Percentiles rank a stretch among this genome's conserved stretches.
Evolutionary conservation across 2,888 invertebrate genomes (phyloP).

Genomic region (Molorchus minor): DNA sequence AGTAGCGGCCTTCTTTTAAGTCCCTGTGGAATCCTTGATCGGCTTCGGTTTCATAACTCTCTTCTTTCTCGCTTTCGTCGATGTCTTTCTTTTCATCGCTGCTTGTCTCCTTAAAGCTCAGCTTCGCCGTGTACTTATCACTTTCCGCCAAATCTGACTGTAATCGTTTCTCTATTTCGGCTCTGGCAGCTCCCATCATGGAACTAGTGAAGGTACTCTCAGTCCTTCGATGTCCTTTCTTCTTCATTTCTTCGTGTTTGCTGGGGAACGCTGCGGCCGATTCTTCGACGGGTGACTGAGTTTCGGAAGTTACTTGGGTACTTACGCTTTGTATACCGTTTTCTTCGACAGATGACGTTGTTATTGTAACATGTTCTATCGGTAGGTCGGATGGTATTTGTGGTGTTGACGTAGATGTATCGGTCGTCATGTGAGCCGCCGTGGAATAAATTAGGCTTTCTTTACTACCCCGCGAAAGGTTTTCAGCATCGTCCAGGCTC

Average conservation of each 20-base stretch:
- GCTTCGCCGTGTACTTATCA: constrained; percentile 56
- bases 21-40: constrained; percentile 62
- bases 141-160: constrained; percentile 57
- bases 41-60: constrained; percentile 62
- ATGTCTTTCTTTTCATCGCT: constrained; percentile 63
- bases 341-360: constrained; percentile 64
- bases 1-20: constrained; percentile 58
- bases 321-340: constrained; percentile 65
- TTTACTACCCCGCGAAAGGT: constrained; percentile 49
- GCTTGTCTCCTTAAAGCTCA: constrained; percentile 61
- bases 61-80: constrained; percentile 59
- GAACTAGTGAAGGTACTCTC: constrained; percentile 64
- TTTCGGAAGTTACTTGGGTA: constrained; percentile 67
- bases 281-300: constrained; percentile 48
- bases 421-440: constrained; percentile 48
- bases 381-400: constrained; percentile 50
- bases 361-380: constrained; percentile 65
- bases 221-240: constrained; percentile 66
- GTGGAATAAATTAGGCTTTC: constrained; percentile 53
- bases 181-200: constrained; percentile 43
- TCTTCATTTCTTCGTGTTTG: constrained; percentile 54
- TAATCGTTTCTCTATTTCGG: constrained; percentile 50
- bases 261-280: constrained; percentile 30
- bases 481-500: constrained; percentile 60
- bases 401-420: constrained; percentile 61